These are phyloP conservation scores for Petromus typicus DNA, from an alignment of 2,113 vertebrate genomes.

Conservation along the genomic window DNA sequence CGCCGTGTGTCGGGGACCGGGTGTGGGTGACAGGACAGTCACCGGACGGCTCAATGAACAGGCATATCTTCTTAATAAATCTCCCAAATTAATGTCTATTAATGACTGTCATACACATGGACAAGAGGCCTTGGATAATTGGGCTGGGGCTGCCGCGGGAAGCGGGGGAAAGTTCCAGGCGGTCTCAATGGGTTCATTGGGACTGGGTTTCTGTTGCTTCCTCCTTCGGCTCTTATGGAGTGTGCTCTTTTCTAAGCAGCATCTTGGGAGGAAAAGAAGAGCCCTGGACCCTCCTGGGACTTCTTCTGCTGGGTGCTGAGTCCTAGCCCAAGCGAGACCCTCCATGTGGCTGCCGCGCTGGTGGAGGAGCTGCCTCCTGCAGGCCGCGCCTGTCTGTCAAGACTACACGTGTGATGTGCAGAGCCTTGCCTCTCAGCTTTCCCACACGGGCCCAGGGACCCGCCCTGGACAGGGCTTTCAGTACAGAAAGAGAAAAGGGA, in stretches of 20 bases:
- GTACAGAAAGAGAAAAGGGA: neutral
- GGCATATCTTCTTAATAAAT: neutral
- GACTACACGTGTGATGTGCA: neutral
- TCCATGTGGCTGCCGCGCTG: neutral
- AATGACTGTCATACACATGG: neutral
- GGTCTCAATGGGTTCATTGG: neutral
- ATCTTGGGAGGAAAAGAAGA: neutral
- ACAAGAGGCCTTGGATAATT: neutral
- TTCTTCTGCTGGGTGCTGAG: too few species aligned
- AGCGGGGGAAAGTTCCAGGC: neutral
- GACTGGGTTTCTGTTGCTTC: neutral
- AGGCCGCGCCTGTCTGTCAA: fast-evolving
- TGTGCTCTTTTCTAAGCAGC: neutral
- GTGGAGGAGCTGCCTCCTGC: fast-evolving
- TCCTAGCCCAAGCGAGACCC: neutral
- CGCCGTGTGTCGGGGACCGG: neutral
- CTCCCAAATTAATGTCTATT: neutral
- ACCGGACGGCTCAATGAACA: fast-evolving
- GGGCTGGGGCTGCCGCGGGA: neutral
- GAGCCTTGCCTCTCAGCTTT: neutral
- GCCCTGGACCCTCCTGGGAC: neutral
- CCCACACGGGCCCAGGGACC: neutral
- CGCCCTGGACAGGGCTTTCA: fast-evolving
- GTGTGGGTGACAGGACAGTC: fast-evolving
- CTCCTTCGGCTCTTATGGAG: neutral